A percentile compares a stretch with the other conserved stretches of the same genome.
These are phyloP conservation scores for Leucophenga varia DNA, from an alignment of 1,140 invertebrate species.

Conservation along the genomic window DNA sequence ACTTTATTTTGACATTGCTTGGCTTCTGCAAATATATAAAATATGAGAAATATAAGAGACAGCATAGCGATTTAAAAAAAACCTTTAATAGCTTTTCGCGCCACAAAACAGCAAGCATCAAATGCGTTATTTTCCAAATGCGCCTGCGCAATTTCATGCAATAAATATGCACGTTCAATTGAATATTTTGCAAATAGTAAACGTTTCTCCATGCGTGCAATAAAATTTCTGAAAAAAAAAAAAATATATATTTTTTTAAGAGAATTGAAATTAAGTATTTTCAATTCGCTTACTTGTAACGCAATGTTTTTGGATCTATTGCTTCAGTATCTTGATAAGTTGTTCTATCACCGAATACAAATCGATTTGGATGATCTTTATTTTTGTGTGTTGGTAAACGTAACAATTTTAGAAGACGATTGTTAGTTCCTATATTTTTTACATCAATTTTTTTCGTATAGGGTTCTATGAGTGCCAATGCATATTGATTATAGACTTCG, in stretches of 20 bases:
- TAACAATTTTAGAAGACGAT: background rate
- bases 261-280: no score
- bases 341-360: conserved; percentile 22
- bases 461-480: conserved; percentile 40
- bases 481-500: conserved; percentile 49
- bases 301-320: conserved; percentile 20
- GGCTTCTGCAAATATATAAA: conserved; percentile 23
- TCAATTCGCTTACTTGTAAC: conserved; percentile 27
- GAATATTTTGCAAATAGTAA: conserved; percentile 34
- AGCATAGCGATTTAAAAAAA: background rate
- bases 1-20: conserved; percentile 23
- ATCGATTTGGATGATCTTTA: conserved; percentile 5
- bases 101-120: conserved; percentile 31
- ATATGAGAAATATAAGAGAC: background rate
- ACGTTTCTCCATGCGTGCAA: conserved; percentile 28
- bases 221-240: conserved; percentile 18
- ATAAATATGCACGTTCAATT: conserved; percentile 41
- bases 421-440: no score
- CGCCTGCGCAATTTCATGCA: conserved; percentile 37
- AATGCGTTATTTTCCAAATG: conserved; percentile 34
- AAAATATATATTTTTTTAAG: background rate
- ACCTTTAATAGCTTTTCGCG: conserved; percentile 35
- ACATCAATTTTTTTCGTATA: no score
- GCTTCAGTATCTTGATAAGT: conserved; percentile 15
- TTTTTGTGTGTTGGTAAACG: conserved; percentile 15